phyloP scores from a whole-genome alignment of 2,888 invertebrate genomes.

The Litoditis marina region DNA sequence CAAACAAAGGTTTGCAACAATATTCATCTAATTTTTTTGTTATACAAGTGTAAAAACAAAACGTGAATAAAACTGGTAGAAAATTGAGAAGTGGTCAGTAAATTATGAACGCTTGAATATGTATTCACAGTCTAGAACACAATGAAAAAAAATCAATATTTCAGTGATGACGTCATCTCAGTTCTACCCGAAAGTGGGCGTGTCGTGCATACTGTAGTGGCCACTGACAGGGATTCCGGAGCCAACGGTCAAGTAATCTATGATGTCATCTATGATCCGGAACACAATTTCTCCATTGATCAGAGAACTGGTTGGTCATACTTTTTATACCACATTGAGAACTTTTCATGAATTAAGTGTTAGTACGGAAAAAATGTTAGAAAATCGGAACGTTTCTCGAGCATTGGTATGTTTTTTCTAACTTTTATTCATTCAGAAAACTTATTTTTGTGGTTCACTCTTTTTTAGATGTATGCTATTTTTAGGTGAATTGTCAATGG shows the following conservation, averaged over 20 bases:
- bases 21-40: not conserved
- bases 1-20: not conserved
- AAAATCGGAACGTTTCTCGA: too few species aligned
- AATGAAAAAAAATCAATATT: too few species aligned
- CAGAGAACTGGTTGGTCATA: constrained; percentile 11
- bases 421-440: too few species aligned
- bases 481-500: constrained; percentile 25
- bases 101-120: too few species aligned
- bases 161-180: constrained; percentile 8
- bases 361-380: too few species aligned
- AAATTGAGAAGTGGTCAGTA: too few species aligned
- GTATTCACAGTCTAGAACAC: too few species aligned
- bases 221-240: constrained; percentile 30
- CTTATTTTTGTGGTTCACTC: constrained; percentile 6
- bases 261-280: constrained; percentile 17
- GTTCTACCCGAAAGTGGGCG: constrained; percentile 5
- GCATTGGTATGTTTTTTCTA: too few species aligned
- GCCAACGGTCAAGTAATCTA: constrained; percentile 19
- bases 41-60: too few species aligned
- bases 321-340: constrained; percentile 12
- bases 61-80: too few species aligned
- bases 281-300: constrained; percentile 5
- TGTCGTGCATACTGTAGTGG: constrained; percentile 40
- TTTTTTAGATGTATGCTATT: not conserved
- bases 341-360: constrained; percentile 13